Evolutionary conservation across 2,888 invertebrate genomes (phyloP), one percentile per base, ranked within the genome.

Genomic region (Anaspis maculata): DNA sequence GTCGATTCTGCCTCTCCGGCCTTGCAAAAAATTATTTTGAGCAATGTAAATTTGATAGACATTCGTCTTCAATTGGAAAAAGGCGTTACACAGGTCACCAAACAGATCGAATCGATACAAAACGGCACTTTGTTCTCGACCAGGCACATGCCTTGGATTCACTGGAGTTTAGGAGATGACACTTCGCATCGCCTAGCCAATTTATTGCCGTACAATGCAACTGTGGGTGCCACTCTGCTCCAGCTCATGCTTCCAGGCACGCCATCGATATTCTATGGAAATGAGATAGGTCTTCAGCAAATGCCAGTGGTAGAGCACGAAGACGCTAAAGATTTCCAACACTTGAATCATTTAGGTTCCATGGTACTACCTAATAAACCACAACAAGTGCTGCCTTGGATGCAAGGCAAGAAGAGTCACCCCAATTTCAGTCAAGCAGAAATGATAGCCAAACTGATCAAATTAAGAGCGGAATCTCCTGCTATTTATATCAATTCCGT

Each of bases 231-330:
- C 3, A 73, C 76, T 2, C 67, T 88, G 42, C 68, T 95, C 49
- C 79, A 86, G 54, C 69, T 91, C 57, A 77, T 84, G 66, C 68
- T 95, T 22, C 92, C 92, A 1, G 95, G 84, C 3, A 87, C 90
- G 1, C 77, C 89, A 1, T 84, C 79, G 46, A 77, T 91, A 49
- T 89, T 91, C 64, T 94, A 94, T 62, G 92, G 92, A 0, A 91
- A 94, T 61, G 92, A 94, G 71, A 78, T 92, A 41, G 83, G 82
- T 2, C 66, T 88, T 45, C 69, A 71, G 27, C 75, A 79, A 44
- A 57, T 73, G 2, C 55, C 68, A 24, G 74, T 76, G 49, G 65
- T 72, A 3, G 69, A 75, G 45, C 68, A 68, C 32, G 77, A 79
- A 51, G n/a, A n/a, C n/a, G 70, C 72, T 36, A 68, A 69, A 41